phyloP scores from a whole-genome alignment of 2,113 vertebrate genomes.

The Danionella cerebrum region DNA sequence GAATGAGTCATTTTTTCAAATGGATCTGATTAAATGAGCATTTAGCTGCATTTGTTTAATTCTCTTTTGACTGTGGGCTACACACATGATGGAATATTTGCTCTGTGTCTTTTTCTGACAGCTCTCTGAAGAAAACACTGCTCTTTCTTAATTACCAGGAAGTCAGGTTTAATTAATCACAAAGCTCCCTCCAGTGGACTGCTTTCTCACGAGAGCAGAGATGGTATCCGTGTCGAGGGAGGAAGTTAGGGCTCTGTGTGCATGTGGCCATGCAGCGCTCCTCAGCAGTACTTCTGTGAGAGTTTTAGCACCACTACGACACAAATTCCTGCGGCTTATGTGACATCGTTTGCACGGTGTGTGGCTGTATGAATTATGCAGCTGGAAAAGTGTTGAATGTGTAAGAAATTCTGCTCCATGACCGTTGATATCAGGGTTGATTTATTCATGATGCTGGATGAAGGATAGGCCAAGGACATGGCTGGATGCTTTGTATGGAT shows the following conservation, averaged over 20 bases:
- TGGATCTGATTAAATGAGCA: too few species aligned
- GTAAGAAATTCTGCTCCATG: constrained; percentile 29
- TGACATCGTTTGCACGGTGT: constrained; percentile 22
- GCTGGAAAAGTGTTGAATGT: constrained; percentile 34
- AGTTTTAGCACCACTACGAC: constrained; percentile 4
- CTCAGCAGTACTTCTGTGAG: neutral
- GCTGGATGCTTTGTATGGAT: constrained; percentile 1
- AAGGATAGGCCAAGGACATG: constrained; percentile 15
- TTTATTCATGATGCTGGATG: constrained; percentile 39
- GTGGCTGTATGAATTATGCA: constrained; percentile 41
- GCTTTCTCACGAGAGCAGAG: constrained; percentile 46
- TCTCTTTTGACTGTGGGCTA: too few species aligned
- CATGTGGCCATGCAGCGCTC: neutral
- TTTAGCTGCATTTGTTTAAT: too few species aligned
- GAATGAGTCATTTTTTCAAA: too few species aligned
- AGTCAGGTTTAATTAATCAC: constrained; percentile 72
- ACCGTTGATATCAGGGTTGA: constrained; percentile 34
- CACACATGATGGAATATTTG: constrained; percentile 56
- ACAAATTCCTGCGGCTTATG: constrained; percentile 22
- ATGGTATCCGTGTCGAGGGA: constrained; percentile 2
- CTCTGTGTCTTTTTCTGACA: constrained; percentile 53
- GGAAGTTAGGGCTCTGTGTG: neutral
- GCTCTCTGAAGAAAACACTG: constrained; percentile 54
- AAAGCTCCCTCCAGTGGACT: constrained; percentile 67
- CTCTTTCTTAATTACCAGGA: constrained; percentile 65